phyloP scores from a whole-genome alignment of 2,113 vertebrate genomes.

The Peucedramus taeniatus region DNA sequence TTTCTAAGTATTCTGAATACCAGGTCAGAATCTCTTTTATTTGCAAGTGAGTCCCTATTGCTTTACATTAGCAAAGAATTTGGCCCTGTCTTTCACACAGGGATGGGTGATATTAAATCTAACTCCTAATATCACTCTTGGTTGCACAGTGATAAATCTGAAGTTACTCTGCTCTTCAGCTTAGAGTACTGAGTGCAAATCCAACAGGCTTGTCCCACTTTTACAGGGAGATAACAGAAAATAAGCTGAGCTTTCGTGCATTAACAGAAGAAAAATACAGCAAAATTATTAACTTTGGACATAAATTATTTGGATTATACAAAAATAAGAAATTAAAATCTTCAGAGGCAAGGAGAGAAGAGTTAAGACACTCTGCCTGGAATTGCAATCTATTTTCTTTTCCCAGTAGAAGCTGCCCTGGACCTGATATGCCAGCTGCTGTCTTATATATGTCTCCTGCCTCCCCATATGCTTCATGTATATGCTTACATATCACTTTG shows the following conservation, averaged over 20 bases:
- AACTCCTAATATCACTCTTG: neutral
- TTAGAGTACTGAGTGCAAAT: neutral
- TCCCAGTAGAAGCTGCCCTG: neutral
- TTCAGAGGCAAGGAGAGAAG: neutral
- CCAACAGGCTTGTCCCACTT: neutral
- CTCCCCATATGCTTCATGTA: neutral
- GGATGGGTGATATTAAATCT: neutral
- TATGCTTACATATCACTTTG: slow-evolving; percentile 14
- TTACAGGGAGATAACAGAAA: neutral
- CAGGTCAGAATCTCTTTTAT: neutral
- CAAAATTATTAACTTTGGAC: neutral
- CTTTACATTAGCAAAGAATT: neutral
- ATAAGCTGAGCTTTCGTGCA: neutral
- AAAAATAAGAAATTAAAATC: neutral
- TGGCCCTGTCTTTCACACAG: neutral
- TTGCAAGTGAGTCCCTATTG: neutral
- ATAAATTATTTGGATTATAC: neutral
- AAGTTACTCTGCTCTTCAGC: neutral
- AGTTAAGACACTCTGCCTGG: neutral
- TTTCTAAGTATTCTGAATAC: neutral
- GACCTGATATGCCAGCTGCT: slow-evolving; percentile 9
- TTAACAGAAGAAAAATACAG: neutral
- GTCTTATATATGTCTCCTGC: neutral
- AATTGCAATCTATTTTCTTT: slow-evolving; percentile 13
- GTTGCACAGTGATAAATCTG: neutral